Evolutionary conservation across 2,888 invertebrate genomes (phyloP).

Genomic region (Sphaerophoria taeniata): DNA sequence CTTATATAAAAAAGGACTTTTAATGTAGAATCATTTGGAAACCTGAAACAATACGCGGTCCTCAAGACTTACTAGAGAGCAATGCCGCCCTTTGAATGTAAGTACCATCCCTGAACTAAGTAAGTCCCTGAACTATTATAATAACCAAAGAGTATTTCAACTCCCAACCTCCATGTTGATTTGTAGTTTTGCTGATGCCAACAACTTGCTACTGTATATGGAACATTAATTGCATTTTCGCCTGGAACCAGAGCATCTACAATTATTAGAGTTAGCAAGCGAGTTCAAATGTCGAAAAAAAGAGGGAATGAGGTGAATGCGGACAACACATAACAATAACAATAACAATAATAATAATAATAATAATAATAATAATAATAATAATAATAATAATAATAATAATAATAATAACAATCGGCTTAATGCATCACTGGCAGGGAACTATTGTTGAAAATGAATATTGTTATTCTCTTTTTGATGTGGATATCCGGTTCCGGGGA

Average conservation of each 20-base stretch:
- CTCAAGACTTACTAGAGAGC: background rate
- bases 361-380: no score
- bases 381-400: no score
- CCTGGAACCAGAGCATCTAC: background rate
- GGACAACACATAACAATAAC: background rate
- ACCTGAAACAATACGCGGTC: no score
- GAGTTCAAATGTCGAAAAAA: background rate
- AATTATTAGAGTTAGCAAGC: background rate
- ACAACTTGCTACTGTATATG: constrained; percentile 22
- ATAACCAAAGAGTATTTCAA: background rate
- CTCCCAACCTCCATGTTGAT: no score
- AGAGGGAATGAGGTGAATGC: background rate
- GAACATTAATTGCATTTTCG: constrained; percentile 23
- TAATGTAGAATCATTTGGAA: no score
- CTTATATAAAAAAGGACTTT: no score
- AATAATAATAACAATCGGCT: no score
- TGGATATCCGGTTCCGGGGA: constrained; percentile 4
- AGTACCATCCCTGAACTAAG: no score
- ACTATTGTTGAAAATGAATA: constrained; percentile 54
- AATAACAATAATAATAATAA: no score
- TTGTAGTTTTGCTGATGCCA: no score
- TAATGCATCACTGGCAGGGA: constrained; percentile 50
- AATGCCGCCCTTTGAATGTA: background rate
- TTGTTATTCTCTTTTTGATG: background rate
- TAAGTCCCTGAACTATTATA: background rate